Conservation (phyloP, 2,797 vertebrate species). For the Hippoglossus hippoglossus region DNA sequence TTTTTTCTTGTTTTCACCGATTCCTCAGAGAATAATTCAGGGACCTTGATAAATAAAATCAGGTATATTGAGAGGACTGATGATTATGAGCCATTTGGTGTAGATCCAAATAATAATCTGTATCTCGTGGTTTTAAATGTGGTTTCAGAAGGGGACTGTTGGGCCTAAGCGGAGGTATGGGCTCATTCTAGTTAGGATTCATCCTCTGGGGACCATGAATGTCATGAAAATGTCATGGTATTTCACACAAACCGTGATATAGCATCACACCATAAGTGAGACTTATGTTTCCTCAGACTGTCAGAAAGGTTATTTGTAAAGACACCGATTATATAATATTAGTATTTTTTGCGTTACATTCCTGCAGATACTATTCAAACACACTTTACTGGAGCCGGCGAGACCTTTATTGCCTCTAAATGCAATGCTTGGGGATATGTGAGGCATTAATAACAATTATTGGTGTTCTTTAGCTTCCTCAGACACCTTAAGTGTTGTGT, state of each 20-base stretch:
- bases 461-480: constrained; percentile 79
- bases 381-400: constrained; percentile 2
- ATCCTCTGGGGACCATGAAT: neutral
- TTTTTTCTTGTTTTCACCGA: too few relatives aligned
- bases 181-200: too few relatives aligned
- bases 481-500: constrained; percentile 81
- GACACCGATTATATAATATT: neutral
- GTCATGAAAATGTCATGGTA: neutral
- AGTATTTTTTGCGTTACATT: constrained; percentile 9
- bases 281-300: neutral
- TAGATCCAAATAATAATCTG: too few relatives aligned
- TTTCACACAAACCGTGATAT: neutral
- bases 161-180: too few relatives aligned
- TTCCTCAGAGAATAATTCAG: too few relatives aligned
- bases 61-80: too few relatives aligned
- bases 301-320: neutral
- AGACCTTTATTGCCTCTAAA: constrained; percentile 59
- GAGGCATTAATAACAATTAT: constrained; percentile 84
- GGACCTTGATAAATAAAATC: too few relatives aligned
- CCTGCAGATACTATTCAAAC: neutral
- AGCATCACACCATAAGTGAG: too few relatives aligned
- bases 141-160: too few relatives aligned
- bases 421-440: constrained; percentile 63
- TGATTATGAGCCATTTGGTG: too few relatives aligned
- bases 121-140: too few relatives aligned